Conservation (phyloP, 2,888 invertebrate genomes). For the Pediacus dermestoides region DNA sequence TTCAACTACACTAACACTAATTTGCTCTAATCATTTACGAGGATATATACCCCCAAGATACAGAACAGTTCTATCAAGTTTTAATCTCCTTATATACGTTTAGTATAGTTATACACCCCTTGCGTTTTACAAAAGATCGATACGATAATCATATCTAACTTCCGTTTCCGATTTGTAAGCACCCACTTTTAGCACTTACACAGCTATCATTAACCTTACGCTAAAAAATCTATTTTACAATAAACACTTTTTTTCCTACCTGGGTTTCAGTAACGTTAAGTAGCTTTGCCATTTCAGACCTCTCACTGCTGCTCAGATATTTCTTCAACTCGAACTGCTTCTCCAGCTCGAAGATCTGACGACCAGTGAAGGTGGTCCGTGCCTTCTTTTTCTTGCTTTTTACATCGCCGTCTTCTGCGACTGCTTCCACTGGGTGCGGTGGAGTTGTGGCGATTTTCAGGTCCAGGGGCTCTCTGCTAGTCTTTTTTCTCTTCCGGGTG, state of each 20-base stretch:
- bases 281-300: conserved; percentile 91
- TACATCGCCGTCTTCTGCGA: conserved; percentile 53
- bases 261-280: conserved; percentile 95
- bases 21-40: too few species aligned
- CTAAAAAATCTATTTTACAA: conserved; percentile 1
- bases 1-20: too few species aligned
- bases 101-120: too few species aligned
- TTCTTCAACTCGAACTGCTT: conserved; percentile 95
- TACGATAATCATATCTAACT: too few species aligned
- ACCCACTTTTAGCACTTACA: too few species aligned
- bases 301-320: conserved; percentile 89
- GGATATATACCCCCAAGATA: too few species aligned
- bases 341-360: conserved; percentile 95
- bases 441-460: conserved; percentile 30
- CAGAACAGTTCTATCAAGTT: too few species aligned
- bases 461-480: conserved; percentile 38
- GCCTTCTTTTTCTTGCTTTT: conserved; percentile 78
- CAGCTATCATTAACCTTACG: conserved; percentile 10
- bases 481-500: conserved; percentile 43
- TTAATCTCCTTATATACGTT: too few species aligned
- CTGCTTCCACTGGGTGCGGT: conserved; percentile 36
- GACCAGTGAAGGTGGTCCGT: conserved; percentile 89
- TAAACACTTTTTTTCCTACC: conserved; percentile 56
- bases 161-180: too few species aligned
- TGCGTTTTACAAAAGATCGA: too few species aligned